These are phyloP conservation scores for Tineola bisselliella DNA, from an alignment of 2,888 invertebrate genomes.

Conservation along the genomic window DNA sequence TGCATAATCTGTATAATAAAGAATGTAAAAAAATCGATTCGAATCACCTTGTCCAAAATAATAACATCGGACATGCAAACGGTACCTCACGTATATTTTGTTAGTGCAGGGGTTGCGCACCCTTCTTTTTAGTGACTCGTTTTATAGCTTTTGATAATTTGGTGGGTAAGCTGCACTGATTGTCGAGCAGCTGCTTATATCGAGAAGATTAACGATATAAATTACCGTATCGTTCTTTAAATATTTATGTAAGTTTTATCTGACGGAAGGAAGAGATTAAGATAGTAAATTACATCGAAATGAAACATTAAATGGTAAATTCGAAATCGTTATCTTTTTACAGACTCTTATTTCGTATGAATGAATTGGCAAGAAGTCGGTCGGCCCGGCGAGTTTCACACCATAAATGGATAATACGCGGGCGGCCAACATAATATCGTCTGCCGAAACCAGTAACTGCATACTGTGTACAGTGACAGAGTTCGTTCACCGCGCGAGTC, in stretches of 20 bases:
- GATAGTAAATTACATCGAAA: background rate
- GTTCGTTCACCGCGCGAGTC: slow-evolving; percentile 56
- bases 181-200: slow-evolving; percentile 56
- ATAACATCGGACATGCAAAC: slow-evolving; percentile 51
- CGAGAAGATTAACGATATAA: slow-evolving; percentile 46
- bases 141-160: slow-evolving; percentile 67
- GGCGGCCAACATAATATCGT: slow-evolving; percentile 28
- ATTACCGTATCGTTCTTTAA: slow-evolving; percentile 27
- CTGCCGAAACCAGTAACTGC: slow-evolving; percentile 46
- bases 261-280: slow-evolving; percentile 1
- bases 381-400: slow-evolving; percentile 31
- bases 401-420: slow-evolving; percentile 49
- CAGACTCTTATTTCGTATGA: slow-evolving; percentile 22
- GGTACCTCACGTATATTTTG: slow-evolving; percentile 16
- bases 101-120: slow-evolving; percentile 53
- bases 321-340: slow-evolving; percentile 4
- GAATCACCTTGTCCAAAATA: slow-evolving; percentile 44
- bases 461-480: slow-evolving; percentile 36
- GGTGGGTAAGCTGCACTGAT: slow-evolving; percentile 61
- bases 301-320: background rate
- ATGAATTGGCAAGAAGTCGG: slow-evolving; percentile 23
- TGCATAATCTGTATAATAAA: background rate
- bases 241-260: slow-evolving; percentile 7
- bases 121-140: slow-evolving; percentile 55
- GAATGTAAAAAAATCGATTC: slow-evolving; percentile 35